These are phyloP conservation scores for Petrocephalus microphthalmus DNA, from an alignment of 2,113 vertebrate genomes.

Conservation along the genomic window DNA sequence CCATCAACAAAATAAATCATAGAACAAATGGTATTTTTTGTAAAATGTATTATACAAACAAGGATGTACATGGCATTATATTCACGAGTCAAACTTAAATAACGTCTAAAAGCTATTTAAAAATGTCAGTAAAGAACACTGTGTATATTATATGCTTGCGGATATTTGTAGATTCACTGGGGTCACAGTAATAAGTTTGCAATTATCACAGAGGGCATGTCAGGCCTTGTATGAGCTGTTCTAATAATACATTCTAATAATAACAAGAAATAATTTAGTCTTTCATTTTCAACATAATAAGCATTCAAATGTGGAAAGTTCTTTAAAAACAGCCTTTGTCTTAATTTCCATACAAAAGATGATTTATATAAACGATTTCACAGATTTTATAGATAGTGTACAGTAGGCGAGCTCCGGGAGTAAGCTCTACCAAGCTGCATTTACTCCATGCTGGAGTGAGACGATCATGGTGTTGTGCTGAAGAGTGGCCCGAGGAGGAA, in stretches of 20 bases:
- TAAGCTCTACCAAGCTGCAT: not conserved
- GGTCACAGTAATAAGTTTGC: not conserved
- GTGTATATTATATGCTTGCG: conserved; percentile 43
- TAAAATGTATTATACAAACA: not conserved
- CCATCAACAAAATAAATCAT: not conserved
- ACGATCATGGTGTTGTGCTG: not conserved
- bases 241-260: not conserved
- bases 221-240: not conserved
- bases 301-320: not conserved
- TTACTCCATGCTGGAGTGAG: not conserved
- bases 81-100: conserved; percentile 19
- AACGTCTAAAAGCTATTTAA: conserved; percentile 34
- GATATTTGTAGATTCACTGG: not conserved
- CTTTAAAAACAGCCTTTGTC: not conserved
- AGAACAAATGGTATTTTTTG: not conserved
- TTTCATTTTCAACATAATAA: not conserved
- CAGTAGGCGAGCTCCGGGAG: not conserved
- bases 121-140: conserved; percentile 46
- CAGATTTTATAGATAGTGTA: not conserved
- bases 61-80: conserved; percentile 60
- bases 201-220: not conserved
- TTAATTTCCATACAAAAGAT: not conserved
- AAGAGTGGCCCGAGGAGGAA: not conserved
- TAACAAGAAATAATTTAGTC: not conserved
- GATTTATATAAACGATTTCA: not conserved